Evolutionary conservation across 2,888 invertebrate species (phyloP), one percentile per base, ranked within the genome.

Genomic region (Catocala sponsa): DNA sequence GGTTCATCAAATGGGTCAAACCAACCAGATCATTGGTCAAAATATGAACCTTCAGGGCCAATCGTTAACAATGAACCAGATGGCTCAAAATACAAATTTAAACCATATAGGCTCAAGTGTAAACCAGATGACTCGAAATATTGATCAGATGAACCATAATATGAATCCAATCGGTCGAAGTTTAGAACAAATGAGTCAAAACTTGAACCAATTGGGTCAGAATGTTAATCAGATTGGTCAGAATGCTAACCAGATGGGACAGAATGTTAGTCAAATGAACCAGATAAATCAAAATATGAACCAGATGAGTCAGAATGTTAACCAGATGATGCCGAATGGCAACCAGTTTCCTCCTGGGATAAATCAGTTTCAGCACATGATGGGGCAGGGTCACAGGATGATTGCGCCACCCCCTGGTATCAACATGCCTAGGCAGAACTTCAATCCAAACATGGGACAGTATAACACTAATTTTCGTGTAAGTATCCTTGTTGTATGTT

Each of bases 391-490:
- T 54, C 86, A 88, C 0, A 76, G 92, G 10, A 91, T 93, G 91
- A 86, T 94, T 58, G 89, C 81, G 0, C 92, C 92, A 0, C 93
- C 94, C 0, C 94, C 93, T 0, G 93, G 93, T 0, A 88, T 94
- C 46, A 84, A 81, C 5, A 89, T 91, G 86, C 91, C 89, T 0
- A 76, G 91, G 54, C 94, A 91, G 70, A 92, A 88, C 82, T 94
- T 91, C 68, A 90, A 72, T 49, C 85, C 87, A 0, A 92, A 85
- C 55, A 83, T 92, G 79, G 89, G 87, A 2, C 91, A 89, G 51
- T 91, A 76, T 61, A 92, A 92, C 56, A 85, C 81, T 43, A 92
- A 87, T 84, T 94, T 92, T 91, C 92, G 94, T 67, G 94, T 94
- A 79, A 92, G 94, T 93, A 76, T 63, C 11, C 12, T 33, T 62